A percentile compares a stretch with the other conserved stretches of the same genome.
phyloP scores from a whole-genome alignment of 1,140 invertebrate genomes.

The Reticulitermes speratus region DNA sequence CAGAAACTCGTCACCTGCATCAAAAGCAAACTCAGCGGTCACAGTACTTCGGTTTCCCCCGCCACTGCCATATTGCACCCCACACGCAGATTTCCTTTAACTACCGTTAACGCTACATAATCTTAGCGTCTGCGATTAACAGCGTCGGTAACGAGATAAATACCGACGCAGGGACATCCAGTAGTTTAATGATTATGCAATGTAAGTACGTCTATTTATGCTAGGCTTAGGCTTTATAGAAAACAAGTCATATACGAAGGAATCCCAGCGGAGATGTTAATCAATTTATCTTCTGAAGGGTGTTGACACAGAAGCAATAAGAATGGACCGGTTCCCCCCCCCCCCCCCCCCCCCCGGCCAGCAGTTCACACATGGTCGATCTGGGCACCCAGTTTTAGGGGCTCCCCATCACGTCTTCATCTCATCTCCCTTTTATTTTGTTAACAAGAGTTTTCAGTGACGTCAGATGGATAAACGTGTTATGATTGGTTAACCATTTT shows the following conservation, averaged over 20 bases:
- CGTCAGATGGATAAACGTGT: constrained; percentile 10
- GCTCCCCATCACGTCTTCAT: background rate
- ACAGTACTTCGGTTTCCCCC: no score
- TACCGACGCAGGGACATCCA: no score
- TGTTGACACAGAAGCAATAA: background rate
- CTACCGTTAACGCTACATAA: no score
- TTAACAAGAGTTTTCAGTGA: background rate
- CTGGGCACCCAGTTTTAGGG: background rate
- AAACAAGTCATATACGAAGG: background rate
- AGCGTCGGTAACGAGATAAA: no score
- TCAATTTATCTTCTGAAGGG: background rate
- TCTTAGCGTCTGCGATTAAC: no score
- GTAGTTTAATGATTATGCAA: no score
- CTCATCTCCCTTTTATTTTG: constrained; percentile 14
- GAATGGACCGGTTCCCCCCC: background rate
- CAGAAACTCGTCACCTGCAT: no score
- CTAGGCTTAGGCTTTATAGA: background rate
- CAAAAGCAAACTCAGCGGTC: no score
- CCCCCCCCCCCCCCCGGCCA: background rate
- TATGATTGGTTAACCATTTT: constrained; percentile 19
- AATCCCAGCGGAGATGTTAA: background rate
- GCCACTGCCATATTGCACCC: no score
- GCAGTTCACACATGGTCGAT: background rate
- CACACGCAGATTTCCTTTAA: no score
- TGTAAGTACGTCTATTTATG: no score